Conservation (phyloP, 2,888 invertebrate genomes). For the Lasioglossum pauxillum region DNA sequence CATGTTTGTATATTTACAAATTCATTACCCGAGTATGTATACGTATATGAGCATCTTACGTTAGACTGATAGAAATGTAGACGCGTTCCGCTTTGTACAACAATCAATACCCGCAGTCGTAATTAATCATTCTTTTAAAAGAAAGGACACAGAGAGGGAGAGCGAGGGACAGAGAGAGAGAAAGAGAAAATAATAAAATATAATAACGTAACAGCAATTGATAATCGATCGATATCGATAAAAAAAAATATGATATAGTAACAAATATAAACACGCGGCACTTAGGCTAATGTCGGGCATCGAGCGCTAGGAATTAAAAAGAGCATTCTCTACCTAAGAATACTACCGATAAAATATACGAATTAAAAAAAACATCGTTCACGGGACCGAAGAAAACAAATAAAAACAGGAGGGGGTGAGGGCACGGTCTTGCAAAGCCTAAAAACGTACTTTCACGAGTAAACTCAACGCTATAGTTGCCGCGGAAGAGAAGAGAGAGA, state of each 20-base stretch:
- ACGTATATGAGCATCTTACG: slow-evolving; percentile 50
- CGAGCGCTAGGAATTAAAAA: slow-evolving; percentile 24
- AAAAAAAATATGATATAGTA: slow-evolving; percentile 37
- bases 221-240: slow-evolving; percentile 47
- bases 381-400: neutral
- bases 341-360: slow-evolving; percentile 15
- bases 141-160: neutral
- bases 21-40: slow-evolving; percentile 41
- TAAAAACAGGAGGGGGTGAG: neutral
- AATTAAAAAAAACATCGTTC: neutral
- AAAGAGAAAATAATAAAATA: slow-evolving; percentile 17
- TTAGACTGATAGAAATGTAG: slow-evolving; percentile 43
- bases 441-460: slow-evolving; percentile 35
- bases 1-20: slow-evolving; percentile 64
- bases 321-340: slow-evolving; percentile 20
- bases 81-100: slow-evolving; percentile 43
- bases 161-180: neutral
- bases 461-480: slow-evolving; percentile 38
- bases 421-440: slow-evolving; percentile 36
- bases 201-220: slow-evolving; percentile 36
- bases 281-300: slow-evolving; percentile 35
- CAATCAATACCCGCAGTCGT: slow-evolving; percentile 39
- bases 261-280: slow-evolving; percentile 30
- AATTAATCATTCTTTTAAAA: neutral
- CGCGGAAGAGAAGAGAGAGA: neutral